Base-by-base conservation (phyloP, 2,797 vertebrate species). In the Merluccius polli region DNA sequence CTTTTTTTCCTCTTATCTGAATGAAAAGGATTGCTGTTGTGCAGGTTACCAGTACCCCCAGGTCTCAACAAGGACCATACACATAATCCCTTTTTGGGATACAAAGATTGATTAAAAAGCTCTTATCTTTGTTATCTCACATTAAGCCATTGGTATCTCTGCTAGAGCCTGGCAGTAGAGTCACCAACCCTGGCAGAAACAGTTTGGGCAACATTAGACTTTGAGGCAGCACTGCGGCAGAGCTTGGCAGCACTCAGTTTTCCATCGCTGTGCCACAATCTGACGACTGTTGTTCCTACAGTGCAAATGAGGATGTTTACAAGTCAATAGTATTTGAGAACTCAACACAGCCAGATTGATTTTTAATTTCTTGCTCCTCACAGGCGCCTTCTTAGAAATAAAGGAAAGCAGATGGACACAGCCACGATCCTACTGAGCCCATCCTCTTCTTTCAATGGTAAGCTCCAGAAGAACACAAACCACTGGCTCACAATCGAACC, bases 351-450 rank as follows among this genome's bases (percentile, higher is more conserved):
- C 31, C 27, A 8, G 13, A 32, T 31, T 69, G 67, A 30, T 69
- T 69, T 27, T 65, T 65, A 27, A 65, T 65, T 65, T n/a, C 10
- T 65, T 65, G 59, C 30, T 75, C 38, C 77, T 91, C 89, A 76
- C 88, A 97, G 96, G 95, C 95, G 84, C 94, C 96, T 74, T 97
- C 86, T 91, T 96, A 92, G 96, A 97, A 93, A 95, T 97, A 85
- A 97, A 97, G 92, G n/a, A n/a, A 97, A 95, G 86, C 96, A 97
- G 91, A 96, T 97, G 96, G 96, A 97, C 90, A 96, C n/a, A 94
- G 92, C 94, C n/a, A 95, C 83, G 96, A 97, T n/a, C 76, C 93
- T 95, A 0, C 91, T 97, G 87, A n/a, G 96, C 96, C 78, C 95
- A 97, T 88, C 96, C 96, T 48, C 89, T 97, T 80, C 92, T 97